Conservation (phyloP, 2,113 vertebrate species). For the Chloebia gouldiae region DNA sequence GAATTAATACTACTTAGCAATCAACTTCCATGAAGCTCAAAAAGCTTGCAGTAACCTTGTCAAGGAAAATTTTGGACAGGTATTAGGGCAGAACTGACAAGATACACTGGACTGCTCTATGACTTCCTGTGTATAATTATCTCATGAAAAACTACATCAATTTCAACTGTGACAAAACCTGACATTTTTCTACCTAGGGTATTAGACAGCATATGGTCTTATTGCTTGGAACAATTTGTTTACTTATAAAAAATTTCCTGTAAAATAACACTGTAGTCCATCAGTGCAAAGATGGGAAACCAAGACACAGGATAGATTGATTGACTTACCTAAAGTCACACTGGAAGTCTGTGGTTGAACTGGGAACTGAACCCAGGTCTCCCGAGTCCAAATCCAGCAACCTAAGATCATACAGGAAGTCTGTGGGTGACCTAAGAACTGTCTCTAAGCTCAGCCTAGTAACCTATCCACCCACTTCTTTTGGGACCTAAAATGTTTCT, state of each 20-base stretch:
- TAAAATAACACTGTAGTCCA: not conserved
- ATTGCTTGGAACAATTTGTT: not conserved
- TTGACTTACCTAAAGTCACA: constrained; percentile 62
- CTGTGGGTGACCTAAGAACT: constrained; percentile 56
- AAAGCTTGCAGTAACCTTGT: not conserved
- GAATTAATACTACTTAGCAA: not conserved
- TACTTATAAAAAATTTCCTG: not conserved
- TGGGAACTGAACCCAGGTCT: constrained; percentile 60
- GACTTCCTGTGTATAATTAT: not conserved
- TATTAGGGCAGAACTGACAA: not conserved
- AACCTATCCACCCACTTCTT: not conserved
- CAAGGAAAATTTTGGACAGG: not conserved
- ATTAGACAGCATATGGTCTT: not conserved
- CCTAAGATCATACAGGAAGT: constrained; percentile 70
- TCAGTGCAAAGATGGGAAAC: constrained; percentile 4
- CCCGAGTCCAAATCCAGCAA: constrained; percentile 66
- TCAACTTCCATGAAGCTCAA: not conserved
- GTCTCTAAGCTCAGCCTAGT: constrained; percentile 20
- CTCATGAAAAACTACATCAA: not conserved
- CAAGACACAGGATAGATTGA: constrained; percentile 14
- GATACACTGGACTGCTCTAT: not conserved
- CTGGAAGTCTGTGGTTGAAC: constrained; percentile 65
- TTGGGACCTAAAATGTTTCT: not conserved
- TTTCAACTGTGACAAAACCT: not conserved
- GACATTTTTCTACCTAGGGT: not conserved